A percentile compares a stretch with the other conserved stretches of the same genome.
Evolutionary conservation across 2,888 invertebrate genomes (phyloP).

Genomic region (Stegophylla sp.): DNA sequence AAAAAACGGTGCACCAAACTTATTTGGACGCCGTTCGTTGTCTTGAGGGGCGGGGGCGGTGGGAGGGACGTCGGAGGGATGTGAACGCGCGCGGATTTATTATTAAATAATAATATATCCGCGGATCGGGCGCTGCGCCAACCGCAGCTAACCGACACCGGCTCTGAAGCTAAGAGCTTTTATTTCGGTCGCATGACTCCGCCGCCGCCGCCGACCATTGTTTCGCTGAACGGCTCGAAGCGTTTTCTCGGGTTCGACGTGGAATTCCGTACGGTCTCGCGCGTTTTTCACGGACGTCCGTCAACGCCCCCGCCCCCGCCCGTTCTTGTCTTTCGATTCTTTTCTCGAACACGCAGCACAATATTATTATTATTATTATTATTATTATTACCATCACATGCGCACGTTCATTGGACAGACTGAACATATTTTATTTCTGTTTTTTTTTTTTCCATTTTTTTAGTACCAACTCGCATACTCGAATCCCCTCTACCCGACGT

Average conservation of each 20-base stretch:
- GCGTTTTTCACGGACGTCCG: no score
- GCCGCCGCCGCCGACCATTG: conserved; percentile 7
- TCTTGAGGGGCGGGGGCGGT: no score
- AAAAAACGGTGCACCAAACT: conserved; percentile 16
- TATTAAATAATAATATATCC: no score
- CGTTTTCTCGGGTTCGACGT: background rate
- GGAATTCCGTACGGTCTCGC: background rate
- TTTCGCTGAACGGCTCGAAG: background rate
- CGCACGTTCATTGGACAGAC: no score
- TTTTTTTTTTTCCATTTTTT: conserved; percentile 1
- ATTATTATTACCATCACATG: no score
- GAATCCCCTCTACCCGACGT: no score
- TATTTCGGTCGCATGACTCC: conserved; percentile 47
- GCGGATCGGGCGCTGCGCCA: conserved; percentile 19
- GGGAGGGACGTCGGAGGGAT: conserved; percentile 25
- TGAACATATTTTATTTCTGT: background rate
- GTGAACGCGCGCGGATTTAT: background rate
- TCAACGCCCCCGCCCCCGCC: background rate
- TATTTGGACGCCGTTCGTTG: conserved; percentile 31
- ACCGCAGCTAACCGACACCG: conserved; percentile 4
- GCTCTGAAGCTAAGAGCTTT: conserved; percentile 37
- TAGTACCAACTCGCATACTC: no score
- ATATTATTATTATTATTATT: no score
- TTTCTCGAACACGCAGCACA: no score
- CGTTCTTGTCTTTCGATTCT: no score